phyloP scores from a whole-genome alignment of 1,140 invertebrate genomes.

The Ceratosolen fusciceps region DNA sequence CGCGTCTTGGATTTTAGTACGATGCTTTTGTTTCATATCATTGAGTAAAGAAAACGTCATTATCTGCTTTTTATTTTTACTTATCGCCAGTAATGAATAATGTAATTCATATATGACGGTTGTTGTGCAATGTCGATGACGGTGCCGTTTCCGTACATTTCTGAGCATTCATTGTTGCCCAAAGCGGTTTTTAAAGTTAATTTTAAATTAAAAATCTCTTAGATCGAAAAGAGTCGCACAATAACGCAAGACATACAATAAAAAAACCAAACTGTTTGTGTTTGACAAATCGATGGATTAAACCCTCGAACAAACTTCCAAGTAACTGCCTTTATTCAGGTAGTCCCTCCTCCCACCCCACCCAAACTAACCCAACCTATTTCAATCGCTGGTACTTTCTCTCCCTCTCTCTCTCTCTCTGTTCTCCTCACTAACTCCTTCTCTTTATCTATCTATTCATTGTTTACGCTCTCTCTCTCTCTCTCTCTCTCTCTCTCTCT shows the following conservation, averaged over 20 bases:
- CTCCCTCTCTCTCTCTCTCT: background rate
- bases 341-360: constrained; percentile 9
- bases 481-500: constrained; percentile 22
- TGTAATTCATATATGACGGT: background rate
- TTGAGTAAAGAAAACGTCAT: background rate
- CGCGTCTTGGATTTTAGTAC: background rate
- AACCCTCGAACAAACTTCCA: constrained; percentile 28
- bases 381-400: background rate
- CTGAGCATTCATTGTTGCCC: background rate
- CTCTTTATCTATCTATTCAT: constrained; percentile 35
- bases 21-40: background rate
- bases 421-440: background rate
- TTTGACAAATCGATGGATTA: constrained; percentile 45
- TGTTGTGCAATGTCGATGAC: background rate
- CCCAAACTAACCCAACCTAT: background rate
- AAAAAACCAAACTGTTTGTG: constrained; percentile 39
- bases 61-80: background rate
- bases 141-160: background rate
- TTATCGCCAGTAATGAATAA: background rate
- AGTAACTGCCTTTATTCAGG: constrained; percentile 43
- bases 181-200: constrained; percentile 26
- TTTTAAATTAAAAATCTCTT: constrained; percentile 39
- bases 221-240: background rate
- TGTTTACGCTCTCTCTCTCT: background rate
- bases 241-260: constrained; percentile 13